A percentile compares a stretch with the other conserved stretches of the same genome.
Evolutionary conservation across 2,888 invertebrate species (phyloP).

Genomic region (Drosophila nr. fundita): DNA sequence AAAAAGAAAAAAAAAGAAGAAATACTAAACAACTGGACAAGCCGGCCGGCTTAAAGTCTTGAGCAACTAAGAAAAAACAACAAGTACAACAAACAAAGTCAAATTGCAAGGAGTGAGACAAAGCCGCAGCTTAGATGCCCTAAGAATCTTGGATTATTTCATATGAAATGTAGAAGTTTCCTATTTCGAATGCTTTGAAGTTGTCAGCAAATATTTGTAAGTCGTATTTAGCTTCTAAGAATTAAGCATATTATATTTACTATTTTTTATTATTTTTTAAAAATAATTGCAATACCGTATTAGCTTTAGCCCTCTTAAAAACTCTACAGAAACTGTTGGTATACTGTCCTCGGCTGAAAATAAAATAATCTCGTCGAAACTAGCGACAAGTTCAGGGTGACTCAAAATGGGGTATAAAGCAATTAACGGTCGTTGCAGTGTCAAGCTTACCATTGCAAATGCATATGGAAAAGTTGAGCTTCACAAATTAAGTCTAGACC

Average conservation of each 20-base stretch:
- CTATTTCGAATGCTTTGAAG: background rate
- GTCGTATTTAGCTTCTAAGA: background rate
- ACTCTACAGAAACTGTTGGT: background rate
- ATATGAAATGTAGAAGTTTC: background rate
- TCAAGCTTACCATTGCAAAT: constrained; percentile 8
- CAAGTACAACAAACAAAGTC: constrained; percentile 10
- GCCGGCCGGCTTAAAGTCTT: constrained; percentile 71
- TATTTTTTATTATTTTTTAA: background rate
- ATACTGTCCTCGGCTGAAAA: background rate
- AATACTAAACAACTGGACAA: constrained; percentile 66
- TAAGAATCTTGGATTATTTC: constrained; percentile 1
- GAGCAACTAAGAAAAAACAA: constrained; percentile 24
- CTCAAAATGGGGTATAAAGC: background rate
- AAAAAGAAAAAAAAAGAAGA: constrained; percentile 22
- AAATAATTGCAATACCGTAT: background rate
- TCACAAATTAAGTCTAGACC: constrained; percentile 31
- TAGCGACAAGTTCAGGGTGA: background rate
- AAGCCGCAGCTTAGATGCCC: constrained; percentile 28
- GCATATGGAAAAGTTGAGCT: background rate
- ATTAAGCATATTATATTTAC: background rate
- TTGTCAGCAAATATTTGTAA: background rate
- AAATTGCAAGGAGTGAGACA: constrained; percentile 1
- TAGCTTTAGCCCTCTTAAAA: background rate
- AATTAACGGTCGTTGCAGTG: constrained; percentile 8
- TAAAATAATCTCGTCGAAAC: background rate